phyloP scores from a whole-genome alignment of 2,797 vertebrate species.

The Pipistrellus nathusii region DNA sequence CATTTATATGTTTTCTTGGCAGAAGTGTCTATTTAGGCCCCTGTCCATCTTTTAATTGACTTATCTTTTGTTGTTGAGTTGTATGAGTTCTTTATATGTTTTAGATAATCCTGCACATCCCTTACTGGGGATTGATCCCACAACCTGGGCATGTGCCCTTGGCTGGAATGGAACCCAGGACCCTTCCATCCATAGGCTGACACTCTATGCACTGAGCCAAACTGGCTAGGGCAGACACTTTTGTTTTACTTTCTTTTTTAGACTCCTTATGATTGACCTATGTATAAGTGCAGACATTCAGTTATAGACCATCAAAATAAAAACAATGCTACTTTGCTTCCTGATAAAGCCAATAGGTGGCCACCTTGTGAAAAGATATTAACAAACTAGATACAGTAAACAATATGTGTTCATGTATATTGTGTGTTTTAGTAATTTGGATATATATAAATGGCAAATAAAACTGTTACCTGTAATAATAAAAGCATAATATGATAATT shows the following conservation, averaged over 20 bases:
- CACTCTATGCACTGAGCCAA: too few relatives aligned
- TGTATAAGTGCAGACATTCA: constrained; percentile 1
- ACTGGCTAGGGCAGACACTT: neutral
- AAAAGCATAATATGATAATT: too few relatives aligned
- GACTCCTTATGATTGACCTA: fast-evolving
- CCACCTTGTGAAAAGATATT: neutral
- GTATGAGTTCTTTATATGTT: neutral
- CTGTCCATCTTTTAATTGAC: neutral
- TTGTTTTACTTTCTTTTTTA: neutral
- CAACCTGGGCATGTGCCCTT: too few relatives aligned
- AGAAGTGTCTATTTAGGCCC: neutral
- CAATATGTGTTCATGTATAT: neutral
- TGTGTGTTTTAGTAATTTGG: neutral
- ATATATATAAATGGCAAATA: neutral
- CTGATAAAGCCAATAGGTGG: neutral
- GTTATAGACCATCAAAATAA: neutral
- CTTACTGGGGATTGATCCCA: too few relatives aligned
- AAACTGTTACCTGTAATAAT: neutral
- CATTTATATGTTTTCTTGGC: neutral
- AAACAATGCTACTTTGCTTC: neutral
- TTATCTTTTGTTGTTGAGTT: neutral
- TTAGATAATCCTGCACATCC: neutral
- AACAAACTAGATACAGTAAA: neutral
- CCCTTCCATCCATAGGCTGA: too few relatives aligned
- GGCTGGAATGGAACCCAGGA: too few relatives aligned